A percentile compares a stretch with the other conserved stretches of the same genome.
Evolutionary conservation across 2,888 invertebrate genomes (phyloP).

Genomic region (Sarcophaga carnaria): DNA sequence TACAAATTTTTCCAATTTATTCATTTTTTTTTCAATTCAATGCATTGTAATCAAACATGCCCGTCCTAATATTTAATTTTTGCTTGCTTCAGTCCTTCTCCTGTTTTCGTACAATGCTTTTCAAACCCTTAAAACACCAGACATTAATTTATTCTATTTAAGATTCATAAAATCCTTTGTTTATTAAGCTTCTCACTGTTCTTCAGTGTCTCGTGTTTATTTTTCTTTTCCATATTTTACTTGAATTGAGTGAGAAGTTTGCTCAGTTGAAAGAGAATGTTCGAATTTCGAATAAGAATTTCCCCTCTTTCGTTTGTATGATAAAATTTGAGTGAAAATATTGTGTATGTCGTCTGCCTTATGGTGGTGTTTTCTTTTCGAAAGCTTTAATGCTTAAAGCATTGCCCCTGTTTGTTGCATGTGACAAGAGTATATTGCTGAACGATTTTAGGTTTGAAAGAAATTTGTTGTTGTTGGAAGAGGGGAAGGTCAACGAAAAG

Average conservation of each 20-base stretch:
- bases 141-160: slow-evolving; percentile 63
- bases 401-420: no score
- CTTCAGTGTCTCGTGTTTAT: neutral
- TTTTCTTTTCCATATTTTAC: neutral
- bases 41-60: no score
- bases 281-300: slow-evolving; percentile 53
- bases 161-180: slow-evolving; percentile 66
- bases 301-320: slow-evolving; percentile 44
- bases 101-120: neutral
- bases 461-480: neutral
- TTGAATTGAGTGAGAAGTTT: neutral
- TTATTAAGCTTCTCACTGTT: slow-evolving; percentile 14
- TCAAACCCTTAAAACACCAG: slow-evolving; percentile 50
- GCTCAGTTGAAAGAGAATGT: neutral
- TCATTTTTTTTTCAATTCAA: no score
- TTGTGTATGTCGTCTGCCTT: neutral
- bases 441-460: no score
- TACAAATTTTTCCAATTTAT: no score
- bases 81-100: neutral
- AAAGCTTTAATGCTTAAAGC: no score
- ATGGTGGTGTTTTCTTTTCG: neutral
- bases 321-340: neutral
- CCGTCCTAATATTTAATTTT: neutral
- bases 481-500: no score
- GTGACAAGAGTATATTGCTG: no score